Base-by-base conservation (phyloP, 1,140 invertebrate species). In the Episyrphus balteatus region DNA sequence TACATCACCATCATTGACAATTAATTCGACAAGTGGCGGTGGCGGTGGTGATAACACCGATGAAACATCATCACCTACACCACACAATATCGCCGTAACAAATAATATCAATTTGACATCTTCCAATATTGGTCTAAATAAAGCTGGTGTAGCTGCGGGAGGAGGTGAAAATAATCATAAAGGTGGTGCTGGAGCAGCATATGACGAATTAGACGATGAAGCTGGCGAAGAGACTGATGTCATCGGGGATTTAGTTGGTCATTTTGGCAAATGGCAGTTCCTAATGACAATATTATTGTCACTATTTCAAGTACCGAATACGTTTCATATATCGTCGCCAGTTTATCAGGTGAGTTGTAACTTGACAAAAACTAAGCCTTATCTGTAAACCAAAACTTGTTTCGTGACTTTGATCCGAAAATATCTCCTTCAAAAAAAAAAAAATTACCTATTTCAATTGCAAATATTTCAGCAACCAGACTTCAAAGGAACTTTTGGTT, bases 251-350 rank as follows among this genome's bases (percentile, higher is more conserved):
- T 64, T 79, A 9, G 84, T 86, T 49, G 83, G 84, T 0, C 75
- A 81, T 56, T 84, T 83, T 54, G 84, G 84, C 34, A 74, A 75
- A 47, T 86, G 83, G 83, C 84, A 86, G 61, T 69, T 83, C 17
- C 55, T 80, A 45, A 74, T 83, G 57, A 84, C 82, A 1, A 75
- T 83, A 51, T 70, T 84, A 5, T 69, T 86, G 34, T 82, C 82
- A 0, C 56, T 86, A 30, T 80, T 84, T 62, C 83, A 83, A 54
- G 78, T 86, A 54, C 82, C 83, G 2, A 83, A 83, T 55, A 84
- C 83, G 14, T 84, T 82, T 69, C 82, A 84, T 60, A 83, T 84
- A 56, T 82, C 81, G 61, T 74, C 77, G 33, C 75, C 80, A 5
- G 79, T 80, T 2, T 83, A 83, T 59, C 75, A 75, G 54, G 73